Evolutionary conservation across 2,797 vertebrate genomes (phyloP), one percentile per base, ranked within the genome.

Genomic region (Florisuga fusca): DNA sequence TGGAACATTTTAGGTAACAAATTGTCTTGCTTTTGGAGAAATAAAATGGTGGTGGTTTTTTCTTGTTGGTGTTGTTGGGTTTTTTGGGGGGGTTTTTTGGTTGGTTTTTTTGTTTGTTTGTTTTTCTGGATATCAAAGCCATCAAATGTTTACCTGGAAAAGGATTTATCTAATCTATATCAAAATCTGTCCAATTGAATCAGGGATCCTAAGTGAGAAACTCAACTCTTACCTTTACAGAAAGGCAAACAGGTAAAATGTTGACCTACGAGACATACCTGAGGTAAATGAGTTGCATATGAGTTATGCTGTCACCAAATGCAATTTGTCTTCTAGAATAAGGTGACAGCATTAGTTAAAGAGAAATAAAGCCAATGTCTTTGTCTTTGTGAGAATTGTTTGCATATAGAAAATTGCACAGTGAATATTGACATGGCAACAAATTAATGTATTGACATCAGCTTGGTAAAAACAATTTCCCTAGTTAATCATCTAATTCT

Each of bases 401-500:
- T 92, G 54, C 19, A 15, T 66, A 26, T 69, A 26, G 27, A 51
- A 78, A 94, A 66, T 38, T 76, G 19, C n/a, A 79, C 55, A 45
- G 51, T 84, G 55, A 69, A 59, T 89, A 87, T 82, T 88, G 74
- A 62, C 62, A 33, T 75, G n/a, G 63, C 46, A 90, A 69, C 33
- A 67, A 64, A 43, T 78, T 86, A 64, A 45, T 79, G 13, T 51
- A 25, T 66, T 93, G 71, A 45, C 48, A 69, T 33, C 59, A 69
- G 43, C 50, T 81, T 72, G 61, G 26, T 87, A 74, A 82, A 87
- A 62, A 82, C 12, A 45, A 79, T 93, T 92, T 90, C 51, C 62
- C n/a, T 82, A 87, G 73, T 75, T 92, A 84, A 72, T 86, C 10
- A 62, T 72, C 51, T 62, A 69, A 66, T 79, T 86, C n/a, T 78